Evolutionary conservation across 2,888 invertebrate genomes (phyloP), one percentile per base, ranked within the genome.

Genomic region (Drosophila prostipennis): DNA sequence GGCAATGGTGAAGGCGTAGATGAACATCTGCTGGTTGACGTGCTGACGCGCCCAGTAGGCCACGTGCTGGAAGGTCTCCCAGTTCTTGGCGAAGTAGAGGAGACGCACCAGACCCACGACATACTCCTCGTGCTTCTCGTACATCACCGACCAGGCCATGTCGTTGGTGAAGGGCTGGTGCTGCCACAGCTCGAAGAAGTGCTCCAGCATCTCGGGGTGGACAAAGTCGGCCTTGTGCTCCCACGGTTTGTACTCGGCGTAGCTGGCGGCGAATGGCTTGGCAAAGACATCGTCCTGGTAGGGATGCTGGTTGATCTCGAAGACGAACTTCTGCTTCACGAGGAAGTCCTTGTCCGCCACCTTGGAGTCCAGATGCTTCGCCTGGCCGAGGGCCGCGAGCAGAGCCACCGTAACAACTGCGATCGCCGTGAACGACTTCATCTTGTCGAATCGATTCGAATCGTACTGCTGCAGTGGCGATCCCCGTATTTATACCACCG

Each of bases 61-160:
- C 2, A 94, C 94, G 80, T 94, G 94, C 90, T 94, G 94, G 93
- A 96, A 96, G 19, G 95, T 95, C n/a, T 94, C 93, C 91, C 94
- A 96, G 89, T 96, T 95, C 91, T 95, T 95, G 76, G 96, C 95
- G 67, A 94, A 94, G 91, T 93, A 93, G 71, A 96, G 93, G 16
- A 95, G 91, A 78, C 95, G 93, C 90, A 94, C 94, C 23, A 96
- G 91, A 6, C 94, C 93, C 5, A 93, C 89, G 10, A 94, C 94
- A 19, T 91, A 91, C 88, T 96, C 94, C 40, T 80, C 78, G 46
- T 91, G 89, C 23, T 89, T 87, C 0, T 89, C 83, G 16, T 89
- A 79, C 56, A 90, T 74, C 10, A 90, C 72, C 23, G 81, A 79
- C 83, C 91, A 91, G 6, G 89, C 76, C 72, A 90, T 89, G 57